A percentile compares a stretch with the other conserved stretches of the same genome.
These are phyloP conservation scores for Amblyteles armatorius DNA, from an alignment of 2,888 invertebrate species.

Conservation along the genomic window DNA sequence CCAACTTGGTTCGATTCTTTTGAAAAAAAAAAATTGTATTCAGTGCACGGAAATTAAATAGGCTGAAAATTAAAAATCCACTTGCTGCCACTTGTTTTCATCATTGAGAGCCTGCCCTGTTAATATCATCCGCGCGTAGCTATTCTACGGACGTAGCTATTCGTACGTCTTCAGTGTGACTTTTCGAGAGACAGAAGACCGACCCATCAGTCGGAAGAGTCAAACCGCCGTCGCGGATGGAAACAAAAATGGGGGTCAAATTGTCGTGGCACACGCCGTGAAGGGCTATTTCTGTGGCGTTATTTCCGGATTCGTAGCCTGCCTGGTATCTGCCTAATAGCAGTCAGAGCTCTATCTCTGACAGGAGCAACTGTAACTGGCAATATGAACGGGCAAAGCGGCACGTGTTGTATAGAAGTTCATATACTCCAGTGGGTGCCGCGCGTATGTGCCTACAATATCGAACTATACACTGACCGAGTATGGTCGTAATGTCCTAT, in stretches of 20 bases:
- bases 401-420: background rate
- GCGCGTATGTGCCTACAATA: constrained; percentile 34
- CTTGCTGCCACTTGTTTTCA: too few relatives aligned
- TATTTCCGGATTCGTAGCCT: constrained; percentile 46
- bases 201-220: background rate
- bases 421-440: background rate
- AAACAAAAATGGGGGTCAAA: background rate
- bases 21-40: too few relatives aligned
- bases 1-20: too few relatives aligned
- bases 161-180: too few relatives aligned
- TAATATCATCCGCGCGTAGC: too few relatives aligned
- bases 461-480: constrained; percentile 59
- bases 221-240: background rate
- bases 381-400: background rate
- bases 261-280: constrained; percentile 7
- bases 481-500: constrained; percentile 71
- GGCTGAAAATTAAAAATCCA: too few relatives aligned
- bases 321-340: background rate
- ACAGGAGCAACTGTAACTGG: constrained; percentile 7
- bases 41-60: too few relatives aligned
- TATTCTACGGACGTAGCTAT: too few relatives aligned
- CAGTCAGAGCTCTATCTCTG: constrained; percentile 2
- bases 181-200: too few relatives aligned
- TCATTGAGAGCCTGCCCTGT: too few relatives aligned
- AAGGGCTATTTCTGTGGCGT: constrained; percentile 33